phyloP scores from a whole-genome alignment of 2,888 invertebrate species.

The Eristalis tenax region DNA sequence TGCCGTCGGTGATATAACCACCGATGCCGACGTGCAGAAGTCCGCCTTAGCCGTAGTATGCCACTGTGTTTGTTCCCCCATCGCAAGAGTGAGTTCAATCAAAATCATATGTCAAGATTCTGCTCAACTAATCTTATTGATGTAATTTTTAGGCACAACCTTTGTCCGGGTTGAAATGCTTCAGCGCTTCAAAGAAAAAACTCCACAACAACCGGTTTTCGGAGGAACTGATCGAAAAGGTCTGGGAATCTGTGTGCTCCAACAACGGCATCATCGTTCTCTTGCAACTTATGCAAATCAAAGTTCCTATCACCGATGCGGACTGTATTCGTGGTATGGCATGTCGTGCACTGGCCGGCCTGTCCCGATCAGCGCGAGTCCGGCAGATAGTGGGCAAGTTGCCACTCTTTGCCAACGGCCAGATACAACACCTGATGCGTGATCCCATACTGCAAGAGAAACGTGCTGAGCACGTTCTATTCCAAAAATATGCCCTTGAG shows the following conservation, averaged over 20 bases:
- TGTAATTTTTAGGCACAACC: slow-evolving; percentile 74
- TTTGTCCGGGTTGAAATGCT: slow-evolving; percentile 74
- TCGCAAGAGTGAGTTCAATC: slow-evolving; percentile 85
- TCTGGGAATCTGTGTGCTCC: slow-evolving; percentile 96
- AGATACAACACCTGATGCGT: slow-evolving; percentile 96
- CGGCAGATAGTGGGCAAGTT: slow-evolving; percentile 97
- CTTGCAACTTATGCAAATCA: slow-evolving; percentile 92
- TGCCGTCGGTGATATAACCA: slow-evolving; percentile 94
- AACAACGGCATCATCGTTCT: slow-evolving; percentile 99
- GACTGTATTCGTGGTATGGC: slow-evolving; percentile 96
- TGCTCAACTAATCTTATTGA: background rate
- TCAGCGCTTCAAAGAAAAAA: slow-evolving; percentile 76
- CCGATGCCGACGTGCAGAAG: slow-evolving; percentile 95
- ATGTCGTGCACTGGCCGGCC: slow-evolving; percentile 94
- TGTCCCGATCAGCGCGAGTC: slow-evolving; percentile 96
- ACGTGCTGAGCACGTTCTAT: slow-evolving; percentile 95
- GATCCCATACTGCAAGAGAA: slow-evolving; percentile 99
- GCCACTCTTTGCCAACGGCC: slow-evolving; percentile 95
- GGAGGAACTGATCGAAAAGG: slow-evolving; percentile 93
- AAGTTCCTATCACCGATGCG: slow-evolving; percentile 97
- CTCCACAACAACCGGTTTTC: slow-evolving; percentile 85
- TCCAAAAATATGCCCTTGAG: slow-evolving; percentile 96
- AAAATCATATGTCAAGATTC: background rate
- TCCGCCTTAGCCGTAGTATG: slow-evolving; percentile 94
- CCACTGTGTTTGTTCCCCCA: slow-evolving; percentile 96